Conservation (phyloP, 2,113 vertebrate species). For the cattle (Bos taurus) region ARS-UCD2.0 NC_037357.1:110996501-110997000, state of each 20-base stretch:
- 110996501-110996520: background rate
- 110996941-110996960: slow-evolving; percentile 61
- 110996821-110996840: slow-evolving; percentile 53
- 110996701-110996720: slow-evolving; percentile 25
- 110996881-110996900: background rate
- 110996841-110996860: slow-evolving; percentile 62
- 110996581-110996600: slow-evolving; percentile 32
- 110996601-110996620: background rate
- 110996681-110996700: slow-evolving; percentile 16
- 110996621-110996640: slow-evolving; percentile 40
- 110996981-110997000: slow-evolving; percentile 58
- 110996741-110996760: slow-evolving; percentile 16
- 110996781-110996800: background rate
- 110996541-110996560: background rate
- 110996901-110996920: slow-evolving; percentile 27
- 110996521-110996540: background rate
- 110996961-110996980: slow-evolving; percentile 38
- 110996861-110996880: slow-evolving; percentile 47
- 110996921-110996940: slow-evolving; percentile 63
- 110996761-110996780: slow-evolving; percentile 54
- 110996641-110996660: slow-evolving; percentile 32
- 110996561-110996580: background rate
- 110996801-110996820: slow-evolving; percentile 42
- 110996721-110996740: slow-evolving; percentile 53
- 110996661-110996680: slow-evolving; percentile 41